Conservation (phyloP, 2,797 vertebrate genomes). For the Apogon talboti region DNA sequence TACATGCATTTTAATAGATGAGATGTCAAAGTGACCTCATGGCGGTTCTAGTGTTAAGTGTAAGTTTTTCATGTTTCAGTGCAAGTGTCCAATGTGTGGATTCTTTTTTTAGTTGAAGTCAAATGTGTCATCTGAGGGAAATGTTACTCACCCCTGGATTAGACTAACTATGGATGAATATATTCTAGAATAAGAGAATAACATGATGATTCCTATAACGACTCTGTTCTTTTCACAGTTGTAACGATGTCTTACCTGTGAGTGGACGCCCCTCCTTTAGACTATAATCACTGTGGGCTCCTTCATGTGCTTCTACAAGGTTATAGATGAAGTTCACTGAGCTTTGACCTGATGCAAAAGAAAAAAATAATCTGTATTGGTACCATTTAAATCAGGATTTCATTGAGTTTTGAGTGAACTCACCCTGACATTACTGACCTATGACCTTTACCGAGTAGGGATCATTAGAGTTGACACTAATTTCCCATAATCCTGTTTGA, state of each 20-base stretch:
- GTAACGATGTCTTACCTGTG: slow-evolving; percentile 54
- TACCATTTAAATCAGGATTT: background rate
- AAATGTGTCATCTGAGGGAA: no score
- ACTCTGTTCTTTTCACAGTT: background rate
- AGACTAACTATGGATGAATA: no score
- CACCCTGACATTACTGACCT: slow-evolving; percentile 56
- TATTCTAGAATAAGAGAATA: no score
- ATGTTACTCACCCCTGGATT: no score
- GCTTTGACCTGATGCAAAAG: slow-evolving; percentile 71
- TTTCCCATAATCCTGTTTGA: slow-evolving; percentile 71
- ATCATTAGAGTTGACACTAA: slow-evolving; percentile 57
- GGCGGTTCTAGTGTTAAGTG: no score
- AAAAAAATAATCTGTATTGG: background rate
- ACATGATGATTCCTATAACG: background rate
- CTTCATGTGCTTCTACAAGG: slow-evolving; percentile 63
- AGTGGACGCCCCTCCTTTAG: slow-evolving; percentile 70
- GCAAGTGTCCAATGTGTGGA: no score
- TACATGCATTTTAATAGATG: no score
- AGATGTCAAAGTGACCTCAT: no score
- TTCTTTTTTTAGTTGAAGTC: no score
- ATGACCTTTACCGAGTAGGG: slow-evolving; percentile 73
- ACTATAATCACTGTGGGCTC: slow-evolving; percentile 57
- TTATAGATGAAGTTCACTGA: slow-evolving; percentile 69
- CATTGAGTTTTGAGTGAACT: background rate
- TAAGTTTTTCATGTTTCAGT: no score